Base-by-base conservation (phyloP, 1,140 invertebrate species). In the Leptinotarsa texana region DNA sequence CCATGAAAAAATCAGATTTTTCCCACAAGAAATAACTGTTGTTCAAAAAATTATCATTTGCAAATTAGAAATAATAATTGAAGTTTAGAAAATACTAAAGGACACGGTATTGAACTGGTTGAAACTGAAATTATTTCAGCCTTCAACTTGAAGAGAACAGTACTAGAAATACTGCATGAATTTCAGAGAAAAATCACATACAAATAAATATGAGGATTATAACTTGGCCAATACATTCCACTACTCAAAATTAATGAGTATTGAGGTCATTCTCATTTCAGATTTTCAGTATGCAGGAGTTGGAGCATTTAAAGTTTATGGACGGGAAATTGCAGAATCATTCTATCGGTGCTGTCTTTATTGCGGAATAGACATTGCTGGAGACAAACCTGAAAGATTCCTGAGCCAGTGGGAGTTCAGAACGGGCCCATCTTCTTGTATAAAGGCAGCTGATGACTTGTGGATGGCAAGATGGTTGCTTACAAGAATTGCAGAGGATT, bases 301-400 rank as follows among this genome's bases (percentile, higher is more conserved):
- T 11, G 93, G 94, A 15, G 89, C 92, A 22, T 88, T 91, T 78
- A 87, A 90, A 81, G 91, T 92, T 3, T 91, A 89, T 79, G 94
- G 92, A 11, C 87, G 95, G 66, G 94, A 96, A 83, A 89, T 97
- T 73, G 91, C 94, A 22, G 94, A 96, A 82, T 92, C 93, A 24
- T 94, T 95, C 80, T 92, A 92, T 79, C 85, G 89, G 47, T 92
- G 92, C 71, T 94, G 93, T 82, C 85, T 97, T 15, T 96, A 93
- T 82, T 91, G 94, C 63, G 95, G 95, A 47, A 88, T 97, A 62
- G 92, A 93, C 62, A 92, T 97, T 72, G 88, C 89, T 66, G 95
- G 95, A 63, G 93, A 91, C 51, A 96, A 97, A 83, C 94, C 94
- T 1, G 95, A 97, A 85, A 94, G 95, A 62, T 95, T 95, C 93